These are phyloP conservation scores for Ceyx margarethae DNA, from an alignment of 2,113 vertebrate species.

Conservation along the genomic window DNA sequence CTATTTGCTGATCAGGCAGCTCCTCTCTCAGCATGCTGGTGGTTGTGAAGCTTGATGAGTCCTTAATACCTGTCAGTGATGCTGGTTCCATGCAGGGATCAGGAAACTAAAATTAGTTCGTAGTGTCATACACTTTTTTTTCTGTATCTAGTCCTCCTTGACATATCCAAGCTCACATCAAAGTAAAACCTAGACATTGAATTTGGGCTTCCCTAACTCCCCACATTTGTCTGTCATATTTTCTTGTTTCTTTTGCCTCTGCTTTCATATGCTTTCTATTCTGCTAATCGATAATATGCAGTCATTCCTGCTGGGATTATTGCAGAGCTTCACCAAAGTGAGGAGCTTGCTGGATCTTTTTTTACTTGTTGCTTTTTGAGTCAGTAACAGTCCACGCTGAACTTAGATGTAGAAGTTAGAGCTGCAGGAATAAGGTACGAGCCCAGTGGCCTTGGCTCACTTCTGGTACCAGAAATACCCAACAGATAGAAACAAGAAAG, in stretches of 20 bases:
- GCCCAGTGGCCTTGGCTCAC: accelerated
- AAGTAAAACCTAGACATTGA: background rate
- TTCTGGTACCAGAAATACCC: background rate
- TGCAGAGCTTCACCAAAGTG: background rate
- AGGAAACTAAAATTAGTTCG: conserved; percentile 44
- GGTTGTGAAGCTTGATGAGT: conserved; percentile 8
- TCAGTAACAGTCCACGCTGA: background rate
- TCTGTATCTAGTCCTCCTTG: background rate
- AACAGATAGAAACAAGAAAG: background rate
- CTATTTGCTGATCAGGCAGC: conserved; percentile 33
- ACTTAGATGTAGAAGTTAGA: background rate
- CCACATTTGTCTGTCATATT: background rate
- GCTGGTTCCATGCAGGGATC: background rate
- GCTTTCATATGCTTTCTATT: background rate
- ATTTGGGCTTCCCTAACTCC: background rate
- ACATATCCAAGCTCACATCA: background rate
- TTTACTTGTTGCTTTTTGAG: background rate
- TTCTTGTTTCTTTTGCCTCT: background rate
- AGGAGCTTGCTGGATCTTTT: background rate
- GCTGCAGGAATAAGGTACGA: background rate
- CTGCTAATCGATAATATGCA: background rate
- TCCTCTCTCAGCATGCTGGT: background rate
- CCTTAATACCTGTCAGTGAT: conserved; percentile 37
- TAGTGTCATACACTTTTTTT: background rate
- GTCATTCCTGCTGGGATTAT: background rate